A percentile compares a stretch with the other conserved stretches of the same genome.
These are phyloP conservation scores for Epirrhoe alternata DNA, from an alignment of 2,888 invertebrate genomes.

Conservation along the genomic window DNA sequence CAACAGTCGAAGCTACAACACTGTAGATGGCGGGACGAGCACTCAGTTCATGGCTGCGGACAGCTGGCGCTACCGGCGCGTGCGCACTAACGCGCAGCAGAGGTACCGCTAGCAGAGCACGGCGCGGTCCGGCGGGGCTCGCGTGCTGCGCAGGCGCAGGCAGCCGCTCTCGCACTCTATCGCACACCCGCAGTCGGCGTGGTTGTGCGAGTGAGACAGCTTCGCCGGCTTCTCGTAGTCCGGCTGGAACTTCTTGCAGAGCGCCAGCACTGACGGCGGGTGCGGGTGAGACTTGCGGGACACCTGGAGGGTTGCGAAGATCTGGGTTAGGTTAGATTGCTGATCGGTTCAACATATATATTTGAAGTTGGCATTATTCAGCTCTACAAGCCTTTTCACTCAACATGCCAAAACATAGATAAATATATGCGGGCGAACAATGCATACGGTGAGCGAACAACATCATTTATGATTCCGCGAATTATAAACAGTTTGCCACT, in stretches of 20 bases:
- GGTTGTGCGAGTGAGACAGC: slow-evolving; percentile 54
- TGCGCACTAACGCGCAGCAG: slow-evolving; percentile 42
- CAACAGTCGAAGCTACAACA: slow-evolving; percentile 13
- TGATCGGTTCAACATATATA: slow-evolving; percentile 11
- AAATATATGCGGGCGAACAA: too few relatives aligned
- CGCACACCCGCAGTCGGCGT: slow-evolving; percentile 42
- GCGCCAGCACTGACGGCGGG: slow-evolving; percentile 82
- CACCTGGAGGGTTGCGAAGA: slow-evolving; percentile 59
- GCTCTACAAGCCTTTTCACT: too few relatives aligned
- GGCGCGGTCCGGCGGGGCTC: slow-evolving; percentile 60
- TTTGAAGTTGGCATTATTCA: neutral
- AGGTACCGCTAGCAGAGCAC: slow-evolving; percentile 69
- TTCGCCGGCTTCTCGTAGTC: slow-evolving; percentile 81
- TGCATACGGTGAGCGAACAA: too few relatives aligned
- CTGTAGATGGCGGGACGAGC: slow-evolving; percentile 29
- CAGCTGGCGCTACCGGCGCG: slow-evolving; percentile 20
- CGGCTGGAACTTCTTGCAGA: slow-evolving; percentile 83
- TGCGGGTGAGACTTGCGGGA: slow-evolving; percentile 86
- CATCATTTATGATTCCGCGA: too few relatives aligned
- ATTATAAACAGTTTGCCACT: too few relatives aligned
- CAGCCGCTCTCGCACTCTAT: slow-evolving; percentile 48
- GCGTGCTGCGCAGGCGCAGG: slow-evolving; percentile 50
- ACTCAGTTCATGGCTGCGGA: slow-evolving; percentile 17
- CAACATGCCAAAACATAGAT: too few relatives aligned
- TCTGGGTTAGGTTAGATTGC: slow-evolving; percentile 34